These are phyloP conservation scores for Bryconaethiops microstoma DNA, from an alignment of 2,797 vertebrate genomes.

Conservation along the genomic window DNA sequence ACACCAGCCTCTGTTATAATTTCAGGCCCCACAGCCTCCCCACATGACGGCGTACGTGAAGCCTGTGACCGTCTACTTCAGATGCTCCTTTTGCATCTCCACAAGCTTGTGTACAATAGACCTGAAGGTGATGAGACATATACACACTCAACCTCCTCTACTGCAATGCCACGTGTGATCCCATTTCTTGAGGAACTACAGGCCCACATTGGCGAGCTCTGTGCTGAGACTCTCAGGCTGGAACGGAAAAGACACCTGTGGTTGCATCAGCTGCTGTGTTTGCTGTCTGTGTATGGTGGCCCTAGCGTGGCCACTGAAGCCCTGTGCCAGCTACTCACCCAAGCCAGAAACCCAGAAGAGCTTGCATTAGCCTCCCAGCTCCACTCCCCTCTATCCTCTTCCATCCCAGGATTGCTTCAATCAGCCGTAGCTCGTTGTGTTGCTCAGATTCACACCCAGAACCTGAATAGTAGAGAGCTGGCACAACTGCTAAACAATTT, in stretches of 20 bases:
- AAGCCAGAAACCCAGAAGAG: conserved; percentile 87
- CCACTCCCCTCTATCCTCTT: conserved; percentile 82
- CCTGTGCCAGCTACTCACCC: conserved; percentile 85
- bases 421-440: conserved; percentile 83
- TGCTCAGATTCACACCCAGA: conserved; percentile 87
- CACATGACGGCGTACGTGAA: conserved; percentile 88
- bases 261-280: conserved; percentile 89
- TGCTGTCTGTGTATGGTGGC: conserved; percentile 87
- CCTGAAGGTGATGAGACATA: conserved; percentile 64
- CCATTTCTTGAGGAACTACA: conserved; percentile 90
- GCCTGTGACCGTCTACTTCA: conserved; percentile 92
- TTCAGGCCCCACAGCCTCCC: conserved; percentile 82
- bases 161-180: conserved; percentile 71
- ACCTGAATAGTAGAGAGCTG: conserved; percentile 78
- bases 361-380: conserved; percentile 88
- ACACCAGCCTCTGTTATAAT: conserved; percentile 92
- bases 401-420: conserved; percentile 82
- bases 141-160: conserved; percentile 38
- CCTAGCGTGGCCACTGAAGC: conserved; percentile 87
- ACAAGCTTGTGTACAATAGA: conserved; percentile 89
- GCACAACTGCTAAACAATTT: conserved; percentile 86
- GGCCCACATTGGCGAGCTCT: conserved; percentile 84
- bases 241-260: conserved; percentile 91
- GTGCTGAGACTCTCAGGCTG: conserved; percentile 85
- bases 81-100: conserved; percentile 88